These are phyloP conservation scores for Fopius arisanus DNA, from an alignment of 1,140 invertebrate genomes.

Conservation along the genomic window DNA sequence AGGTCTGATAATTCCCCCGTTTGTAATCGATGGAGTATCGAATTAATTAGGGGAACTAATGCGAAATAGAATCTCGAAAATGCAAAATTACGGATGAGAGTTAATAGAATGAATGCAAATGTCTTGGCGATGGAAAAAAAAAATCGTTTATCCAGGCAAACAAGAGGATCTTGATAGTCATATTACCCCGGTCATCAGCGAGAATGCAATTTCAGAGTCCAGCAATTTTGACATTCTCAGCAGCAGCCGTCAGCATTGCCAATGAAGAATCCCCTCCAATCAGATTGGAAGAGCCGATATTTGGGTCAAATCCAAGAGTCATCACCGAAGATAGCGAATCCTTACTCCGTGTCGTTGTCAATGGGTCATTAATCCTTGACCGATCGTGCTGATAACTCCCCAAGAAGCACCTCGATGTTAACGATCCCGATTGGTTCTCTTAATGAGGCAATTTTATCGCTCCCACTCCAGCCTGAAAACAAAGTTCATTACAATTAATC, in stretches of 20 bases:
- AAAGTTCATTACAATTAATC: slow-evolving; percentile 44
- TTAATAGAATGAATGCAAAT: too few species aligned
- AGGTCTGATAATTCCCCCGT: background rate
- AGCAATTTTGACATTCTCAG: background rate
- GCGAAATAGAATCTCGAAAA: background rate
- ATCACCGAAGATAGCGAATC: too few species aligned
- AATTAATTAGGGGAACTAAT: background rate
- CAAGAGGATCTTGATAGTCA: background rate
- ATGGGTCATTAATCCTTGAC: slow-evolving; percentile 38
- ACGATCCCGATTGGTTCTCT: slow-evolving; percentile 44
- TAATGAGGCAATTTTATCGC: slow-evolving; percentile 49
- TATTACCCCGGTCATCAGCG: background rate
- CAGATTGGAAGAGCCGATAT: too few species aligned
- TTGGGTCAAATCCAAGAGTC: too few species aligned
- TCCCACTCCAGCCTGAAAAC: slow-evolving; percentile 35
- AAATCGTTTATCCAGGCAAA: background rate
- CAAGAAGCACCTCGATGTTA: slow-evolving; percentile 34
- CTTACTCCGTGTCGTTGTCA: slow-evolving; percentile 21
- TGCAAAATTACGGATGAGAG: background rate
- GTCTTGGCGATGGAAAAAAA: background rate
- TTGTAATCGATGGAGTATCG: background rate
- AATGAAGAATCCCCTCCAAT: too few species aligned
- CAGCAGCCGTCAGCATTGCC: too few species aligned
- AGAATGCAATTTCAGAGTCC: background rate
- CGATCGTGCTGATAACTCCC: slow-evolving; percentile 20